Evolutionary conservation across 2,797 vertebrate genomes (phyloP).

Genomic region (Mus caroli): DNA sequence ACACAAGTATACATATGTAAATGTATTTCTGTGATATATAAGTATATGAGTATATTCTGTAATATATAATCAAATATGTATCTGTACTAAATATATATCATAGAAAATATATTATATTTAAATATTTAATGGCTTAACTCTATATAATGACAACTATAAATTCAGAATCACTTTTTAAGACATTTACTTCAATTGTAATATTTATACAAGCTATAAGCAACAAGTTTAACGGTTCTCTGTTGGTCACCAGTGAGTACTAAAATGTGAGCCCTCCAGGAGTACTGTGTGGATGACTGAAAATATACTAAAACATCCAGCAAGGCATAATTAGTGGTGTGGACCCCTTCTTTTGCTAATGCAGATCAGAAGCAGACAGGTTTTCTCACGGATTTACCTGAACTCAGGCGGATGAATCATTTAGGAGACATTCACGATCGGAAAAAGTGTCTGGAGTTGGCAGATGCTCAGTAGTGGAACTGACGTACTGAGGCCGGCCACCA

Average conservation of each 20-base stretch:
- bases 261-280: not conserved
- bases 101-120: not conserved
- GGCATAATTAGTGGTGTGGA: too few species aligned
- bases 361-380: not conserved
- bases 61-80: not conserved
- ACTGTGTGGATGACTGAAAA: not conserved
- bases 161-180: constrained; percentile 4
- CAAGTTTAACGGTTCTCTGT: not conserved
- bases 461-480: not conserved
- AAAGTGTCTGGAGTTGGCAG: not conserved
- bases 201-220: not conserved
- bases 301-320: not conserved
- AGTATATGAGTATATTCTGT: not conserved
- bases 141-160: not conserved
- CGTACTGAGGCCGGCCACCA: not conserved
- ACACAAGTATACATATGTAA: not conserved
- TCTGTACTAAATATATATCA: not conserved
- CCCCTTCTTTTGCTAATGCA: not conserved
- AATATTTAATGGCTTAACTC: not conserved
- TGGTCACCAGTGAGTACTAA: not conserved
- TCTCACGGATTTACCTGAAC: not conserved
- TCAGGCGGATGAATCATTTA: not conserved
- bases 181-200: not conserved
- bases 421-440: not conserved
- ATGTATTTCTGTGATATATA: not conserved